Percentiles rank a stretch among this genome's conserved stretches.
Conservation (phyloP, 2,888 invertebrate genomes). For the Oscheius onirici region DNA sequence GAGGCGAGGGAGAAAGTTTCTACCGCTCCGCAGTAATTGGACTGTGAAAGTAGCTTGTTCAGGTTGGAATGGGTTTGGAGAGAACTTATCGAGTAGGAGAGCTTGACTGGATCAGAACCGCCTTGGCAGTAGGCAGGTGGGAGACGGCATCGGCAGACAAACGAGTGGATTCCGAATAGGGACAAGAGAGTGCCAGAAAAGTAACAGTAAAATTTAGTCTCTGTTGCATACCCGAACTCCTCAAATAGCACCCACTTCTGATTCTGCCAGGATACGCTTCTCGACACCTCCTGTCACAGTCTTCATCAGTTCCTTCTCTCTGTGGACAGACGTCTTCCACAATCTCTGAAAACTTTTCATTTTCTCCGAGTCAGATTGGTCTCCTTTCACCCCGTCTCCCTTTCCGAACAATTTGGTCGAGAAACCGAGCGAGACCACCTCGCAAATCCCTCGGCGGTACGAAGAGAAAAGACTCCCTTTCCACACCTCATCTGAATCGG, state of each 20-base stretch:
- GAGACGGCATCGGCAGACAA: constrained; percentile 51
- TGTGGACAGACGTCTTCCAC: constrained; percentile 58
- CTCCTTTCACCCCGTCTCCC: background rate
- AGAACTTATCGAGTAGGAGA: constrained; percentile 32
- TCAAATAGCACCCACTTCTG: constrained; percentile 43
- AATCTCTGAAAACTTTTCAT: constrained; percentile 41
- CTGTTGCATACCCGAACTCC: constrained; percentile 43
- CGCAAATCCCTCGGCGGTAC: no score
- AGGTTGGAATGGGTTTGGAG: constrained; percentile 35
- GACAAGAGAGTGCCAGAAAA: constrained; percentile 53
- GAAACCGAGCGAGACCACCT: constrained; percentile 9
- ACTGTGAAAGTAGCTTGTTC: constrained; percentile 13
- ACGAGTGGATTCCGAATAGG: constrained; percentile 57
- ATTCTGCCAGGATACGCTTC: constrained; percentile 44
- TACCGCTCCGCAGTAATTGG: constrained; percentile 3
- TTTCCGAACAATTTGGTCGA: background rate
- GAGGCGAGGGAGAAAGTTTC: background rate
- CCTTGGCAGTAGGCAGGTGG: constrained; percentile 44
- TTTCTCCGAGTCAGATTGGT: no score
- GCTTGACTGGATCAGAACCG: constrained; percentile 16
- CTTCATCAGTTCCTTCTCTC: constrained; percentile 53
- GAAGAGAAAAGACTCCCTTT: background rate
- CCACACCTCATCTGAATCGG: constrained; percentile 16
- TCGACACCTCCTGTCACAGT: constrained; percentile 51
- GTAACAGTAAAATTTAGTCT: no score